Conservation (phyloP, 2,888 invertebrate species). For the Coronaproctus castanopsis region DNA sequence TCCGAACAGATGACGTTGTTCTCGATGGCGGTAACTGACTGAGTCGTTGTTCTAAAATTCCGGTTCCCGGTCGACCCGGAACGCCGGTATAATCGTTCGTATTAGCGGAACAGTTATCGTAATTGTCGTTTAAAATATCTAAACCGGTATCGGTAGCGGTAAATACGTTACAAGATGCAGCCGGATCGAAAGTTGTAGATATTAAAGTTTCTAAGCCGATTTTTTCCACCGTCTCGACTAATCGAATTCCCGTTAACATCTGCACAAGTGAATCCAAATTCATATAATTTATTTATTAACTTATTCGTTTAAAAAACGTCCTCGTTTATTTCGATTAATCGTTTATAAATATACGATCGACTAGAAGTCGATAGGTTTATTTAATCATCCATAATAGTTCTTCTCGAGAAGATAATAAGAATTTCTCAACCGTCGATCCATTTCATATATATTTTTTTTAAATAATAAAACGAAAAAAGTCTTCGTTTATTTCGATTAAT, state of each 20-base stretch:
- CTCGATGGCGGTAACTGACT: background rate
- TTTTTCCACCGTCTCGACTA: slow-evolving; percentile 45
- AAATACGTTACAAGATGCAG: slow-evolving; percentile 25
- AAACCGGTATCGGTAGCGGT: background rate
- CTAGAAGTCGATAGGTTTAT: no score
- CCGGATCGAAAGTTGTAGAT: slow-evolving; percentile 31
- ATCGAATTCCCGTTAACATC: slow-evolving; percentile 32
- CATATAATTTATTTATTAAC: background rate
- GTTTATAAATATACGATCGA: no score
- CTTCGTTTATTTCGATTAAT: no score
- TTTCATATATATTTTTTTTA: no score
- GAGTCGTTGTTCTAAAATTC: background rate
- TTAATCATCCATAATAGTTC: no score
- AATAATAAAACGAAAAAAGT: no score
- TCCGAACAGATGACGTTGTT: slow-evolving; percentile 2
- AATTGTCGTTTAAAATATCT: slow-evolving; percentile 26
- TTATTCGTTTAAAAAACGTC: no score
- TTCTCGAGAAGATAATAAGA: no score
- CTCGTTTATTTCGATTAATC: no score
- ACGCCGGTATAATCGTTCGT: slow-evolving; percentile 24
- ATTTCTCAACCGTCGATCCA: no score
- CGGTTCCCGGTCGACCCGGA: slow-evolving; percentile 27
- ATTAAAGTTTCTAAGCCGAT: slow-evolving; percentile 46
- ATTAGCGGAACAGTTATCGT: no score
- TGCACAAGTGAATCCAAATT: no score